Evolutionary conservation across 1,140 invertebrate species (phyloP), one percentile per base, ranked within the genome.

Genomic region (Scaptomyza hsui): DNA sequence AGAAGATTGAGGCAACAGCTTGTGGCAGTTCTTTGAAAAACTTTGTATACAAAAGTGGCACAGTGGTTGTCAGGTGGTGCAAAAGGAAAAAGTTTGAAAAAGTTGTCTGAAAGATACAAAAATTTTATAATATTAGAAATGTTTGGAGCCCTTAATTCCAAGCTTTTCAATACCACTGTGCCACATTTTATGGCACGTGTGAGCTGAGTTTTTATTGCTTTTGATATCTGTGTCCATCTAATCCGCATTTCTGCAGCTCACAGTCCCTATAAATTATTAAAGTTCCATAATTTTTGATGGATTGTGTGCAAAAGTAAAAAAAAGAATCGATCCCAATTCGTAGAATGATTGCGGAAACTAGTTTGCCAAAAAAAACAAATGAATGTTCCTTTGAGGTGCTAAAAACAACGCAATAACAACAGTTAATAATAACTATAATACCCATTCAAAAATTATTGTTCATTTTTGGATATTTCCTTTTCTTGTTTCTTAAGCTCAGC

Each of bases 211-310:
- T 26, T 67, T 49, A 26, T 65, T 37, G 45, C 37, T 19, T 32
- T 32, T 44, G 9, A n/a, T 41, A 47, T 49, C 32, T 29, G 29
- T 12, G 56, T 16, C 45, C 55, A 61, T 45, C 61, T 74, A 70
- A 79, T 65, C 65, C 75, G 37, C 49, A 77, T 61, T 57, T 78
- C 48, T 75, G 44, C 19, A 19, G 44, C 44, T 19, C 44, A 24
- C 35, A 41, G 39, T 56, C 59, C 52, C 39, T 51, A 9, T 1
- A 29, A 15, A 21, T 18, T 32, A 21, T 21, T 32, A 21, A 9
- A 37, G 56, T 44, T 29, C 60, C 51, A 19, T 67, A 85, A 86
- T 85, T 86, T 85, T 86, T 85, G 82, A 85, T 77, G 72, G 81
- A 85, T 85, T 47, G 24, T 63, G 47, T 60, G 63, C 73, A 35